A percentile compares a stretch with the other conserved stretches of the same genome.
Conservation (phyloP, 2,113 vertebrate species). For the Anoura caudifer region DNA sequence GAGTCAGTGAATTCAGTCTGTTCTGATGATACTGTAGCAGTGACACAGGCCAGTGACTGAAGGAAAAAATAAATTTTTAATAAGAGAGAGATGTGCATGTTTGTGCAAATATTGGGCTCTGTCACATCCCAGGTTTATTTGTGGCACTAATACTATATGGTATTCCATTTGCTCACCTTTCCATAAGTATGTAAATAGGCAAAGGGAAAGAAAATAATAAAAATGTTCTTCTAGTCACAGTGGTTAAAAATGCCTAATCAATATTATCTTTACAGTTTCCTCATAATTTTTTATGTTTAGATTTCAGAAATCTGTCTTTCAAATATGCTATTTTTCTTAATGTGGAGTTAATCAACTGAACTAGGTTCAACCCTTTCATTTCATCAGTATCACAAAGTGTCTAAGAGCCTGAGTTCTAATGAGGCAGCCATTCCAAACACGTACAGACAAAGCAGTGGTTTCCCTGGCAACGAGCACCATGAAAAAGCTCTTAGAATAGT, state of each 20-base stretch:
- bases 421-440: constrained; percentile 84
- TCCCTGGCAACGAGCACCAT: constrained; percentile 83
- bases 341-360: constrained; percentile 70
- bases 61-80: constrained; percentile 19
- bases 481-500: constrained; percentile 80
- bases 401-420: constrained; percentile 79
- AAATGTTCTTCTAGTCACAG: constrained; percentile 46
- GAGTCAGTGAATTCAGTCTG: constrained; percentile 57
- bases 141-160: neutral
- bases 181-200: constrained; percentile 34
- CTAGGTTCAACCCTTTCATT: constrained; percentile 63
- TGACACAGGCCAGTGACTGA: constrained; percentile 5
- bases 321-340: constrained; percentile 71
- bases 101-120: constrained; percentile 25
- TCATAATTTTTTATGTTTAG: constrained; percentile 32
- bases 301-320: constrained; percentile 49
- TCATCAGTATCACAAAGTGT: constrained; percentile 61
- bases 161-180: constrained; percentile 24
- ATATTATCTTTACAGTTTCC: constrained; percentile 51
- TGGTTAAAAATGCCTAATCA: constrained; percentile 47
- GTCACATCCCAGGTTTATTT: neutral
- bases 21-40: constrained; percentile 39
- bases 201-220: neutral
- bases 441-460: constrained; percentile 86
- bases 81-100: neutral